Base-by-base conservation (phyloP, 2,888 invertebrate species). In the Tetropium fuscum region DNA sequence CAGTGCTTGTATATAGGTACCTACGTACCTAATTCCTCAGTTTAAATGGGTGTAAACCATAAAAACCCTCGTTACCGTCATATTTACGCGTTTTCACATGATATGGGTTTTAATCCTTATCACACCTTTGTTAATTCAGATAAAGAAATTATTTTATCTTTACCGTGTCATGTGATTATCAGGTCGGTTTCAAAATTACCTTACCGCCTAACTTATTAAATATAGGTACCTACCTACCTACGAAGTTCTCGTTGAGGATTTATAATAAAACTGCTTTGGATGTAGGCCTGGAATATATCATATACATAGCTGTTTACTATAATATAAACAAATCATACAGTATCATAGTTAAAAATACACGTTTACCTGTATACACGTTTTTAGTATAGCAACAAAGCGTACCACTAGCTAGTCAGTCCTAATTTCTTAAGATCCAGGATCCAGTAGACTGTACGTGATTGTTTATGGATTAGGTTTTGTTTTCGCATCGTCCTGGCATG, bases 271-370 rank as follows among this genome's bases (percentile, higher is more conserved):
- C 48, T 18, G 3, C 3, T 47, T 30, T 32, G 8, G 20, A 3
- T n/a, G 22, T 22, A 15, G 20, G 10, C 6, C 36, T 48, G 40
- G 40, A 13, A 25, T 51, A 51, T 22, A 34, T 13, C n/a, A 27
- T 5, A 19, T 8, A 6, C 18, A 25, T 38, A 38, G 4, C 36
- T 25, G 27, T 40, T 51, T 7, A 38, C 18, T 51, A 5, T 27
- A 40, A 27, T 15, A 22, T 51, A 51, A 51, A 51, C 51, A 51
- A 51, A 51, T 40, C 34, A 36, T 49, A 44, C 47, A 47, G 47
- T 47, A 47, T 27, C 34, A 11, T 8, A 27, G 38, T 51, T 51
- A 51, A 51, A 51, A 51, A 51, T 51, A 48, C 25, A 30, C 44
- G n/a, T 20, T 36, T 43, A 43, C 41, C 19, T 10, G 20, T 47